Conservation (phyloP, 1,140 invertebrate species). For the Oryctes rhinoceros region DNA sequence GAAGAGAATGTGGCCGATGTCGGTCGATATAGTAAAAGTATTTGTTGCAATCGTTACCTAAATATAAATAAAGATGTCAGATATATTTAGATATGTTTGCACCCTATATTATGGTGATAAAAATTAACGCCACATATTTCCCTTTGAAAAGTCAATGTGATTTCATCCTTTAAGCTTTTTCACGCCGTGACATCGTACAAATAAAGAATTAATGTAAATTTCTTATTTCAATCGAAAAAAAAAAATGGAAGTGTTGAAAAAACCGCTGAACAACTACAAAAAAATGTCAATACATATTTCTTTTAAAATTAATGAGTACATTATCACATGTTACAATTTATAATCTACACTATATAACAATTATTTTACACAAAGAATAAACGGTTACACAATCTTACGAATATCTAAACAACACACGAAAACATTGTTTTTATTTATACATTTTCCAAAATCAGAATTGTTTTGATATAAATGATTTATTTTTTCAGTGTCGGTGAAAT, state of each 20-base stretch:
- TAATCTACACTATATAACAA: conserved; percentile 34
- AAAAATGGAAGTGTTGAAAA: neutral
- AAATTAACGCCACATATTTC: too few relatives aligned
- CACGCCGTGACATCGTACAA: too few relatives aligned
- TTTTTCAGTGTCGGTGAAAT: neutral
- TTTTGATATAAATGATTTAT: neutral
- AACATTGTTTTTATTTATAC: conserved; percentile 2
- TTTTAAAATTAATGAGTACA: conserved; percentile 25
- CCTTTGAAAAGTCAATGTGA: too few relatives aligned
- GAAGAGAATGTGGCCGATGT: neutral
- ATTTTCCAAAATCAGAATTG: conserved; percentile 31
- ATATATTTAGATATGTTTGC: too few relatives aligned
- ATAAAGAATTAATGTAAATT: neutral
- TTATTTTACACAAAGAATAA: conserved; percentile 37
- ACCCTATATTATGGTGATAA: too few relatives aligned
- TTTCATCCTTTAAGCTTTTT: too few relatives aligned
- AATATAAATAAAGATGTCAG: neutral
- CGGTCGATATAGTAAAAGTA: neutral
- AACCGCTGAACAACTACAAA: neutral
- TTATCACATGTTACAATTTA: conserved; percentile 35
- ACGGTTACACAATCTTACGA: conserved; percentile 6
- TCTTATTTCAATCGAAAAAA: neutral
- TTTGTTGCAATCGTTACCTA: neutral
- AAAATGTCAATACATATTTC: conserved; percentile 18
- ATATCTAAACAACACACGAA: conserved; percentile 15